Percentiles rank a stretch among this genome's conserved stretches.
Evolutionary conservation across 2,113 vertebrate genomes (phyloP).

Genomic region (Saccopteryx bilineata): DNA sequence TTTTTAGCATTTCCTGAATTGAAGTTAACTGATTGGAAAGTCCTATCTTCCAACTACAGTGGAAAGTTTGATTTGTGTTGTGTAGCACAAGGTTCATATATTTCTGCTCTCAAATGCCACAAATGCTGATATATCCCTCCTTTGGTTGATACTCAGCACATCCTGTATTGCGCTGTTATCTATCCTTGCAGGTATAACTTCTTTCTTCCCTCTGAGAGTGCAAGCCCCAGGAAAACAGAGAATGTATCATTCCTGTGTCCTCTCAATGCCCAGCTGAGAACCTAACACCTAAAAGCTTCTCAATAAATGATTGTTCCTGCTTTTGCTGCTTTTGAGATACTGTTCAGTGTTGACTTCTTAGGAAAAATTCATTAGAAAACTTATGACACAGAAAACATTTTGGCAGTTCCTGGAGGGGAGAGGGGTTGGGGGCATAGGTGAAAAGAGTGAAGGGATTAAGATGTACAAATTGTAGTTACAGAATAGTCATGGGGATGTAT

Average conservation of each 20-base stretch:
- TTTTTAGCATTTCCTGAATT: conserved; percentile 17
- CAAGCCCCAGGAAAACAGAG: neutral
- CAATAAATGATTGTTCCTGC: neutral
- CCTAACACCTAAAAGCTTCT: neutral
- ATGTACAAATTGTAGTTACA: neutral
- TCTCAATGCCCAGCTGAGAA: neutral
- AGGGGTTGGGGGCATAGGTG: neutral
- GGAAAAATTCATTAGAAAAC: conserved; percentile 20
- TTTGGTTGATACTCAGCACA: neutral
- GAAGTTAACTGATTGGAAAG: neutral
- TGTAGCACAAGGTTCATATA: neutral
- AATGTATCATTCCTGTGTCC: neutral
- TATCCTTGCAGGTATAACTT: neutral
- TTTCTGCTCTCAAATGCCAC: neutral
- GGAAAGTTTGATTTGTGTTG: neutral
- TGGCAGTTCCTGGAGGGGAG: neutral
- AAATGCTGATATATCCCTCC: neutral
- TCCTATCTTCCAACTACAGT: neutral
- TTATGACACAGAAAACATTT: neutral
- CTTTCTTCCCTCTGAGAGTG: neutral
- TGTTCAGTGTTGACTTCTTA: neutral
- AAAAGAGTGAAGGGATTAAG: neutral
- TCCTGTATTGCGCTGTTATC: neutral
- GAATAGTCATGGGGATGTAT: neutral
- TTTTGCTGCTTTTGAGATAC: neutral